Conservation (phyloP, 2,888 invertebrate species). For the Chrysodeixis includens region DNA sequence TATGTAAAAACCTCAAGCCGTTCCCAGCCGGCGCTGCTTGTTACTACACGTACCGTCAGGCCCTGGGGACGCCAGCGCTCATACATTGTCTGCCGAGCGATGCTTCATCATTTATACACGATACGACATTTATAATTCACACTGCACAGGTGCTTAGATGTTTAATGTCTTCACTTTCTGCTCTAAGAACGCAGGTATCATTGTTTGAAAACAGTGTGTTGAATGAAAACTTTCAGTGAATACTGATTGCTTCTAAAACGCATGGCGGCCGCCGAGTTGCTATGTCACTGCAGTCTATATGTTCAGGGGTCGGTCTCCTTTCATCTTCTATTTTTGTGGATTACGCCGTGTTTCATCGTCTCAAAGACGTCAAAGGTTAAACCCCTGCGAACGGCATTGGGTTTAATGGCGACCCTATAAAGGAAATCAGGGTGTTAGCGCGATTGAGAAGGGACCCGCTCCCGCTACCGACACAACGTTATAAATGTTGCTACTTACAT, state of each 20-base stretch:
- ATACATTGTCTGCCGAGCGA: no score
- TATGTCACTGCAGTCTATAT: not conserved
- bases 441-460: not conserved
- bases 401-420: slow-evolving; percentile 18
- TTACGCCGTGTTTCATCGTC: slow-evolving; percentile 3
- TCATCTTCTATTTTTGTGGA: not conserved
- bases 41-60: not conserved
- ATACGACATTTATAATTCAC: not conserved
- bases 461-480: not conserved
- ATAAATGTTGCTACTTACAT: slow-evolving; percentile 1
- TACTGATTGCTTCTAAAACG: no score
- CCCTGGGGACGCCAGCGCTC: not conserved
- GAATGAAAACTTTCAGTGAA: no score
- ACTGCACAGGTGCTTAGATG: not conserved
- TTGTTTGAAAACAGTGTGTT: not conserved
- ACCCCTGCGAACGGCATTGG: slow-evolving; percentile 6
- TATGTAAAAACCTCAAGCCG: not conserved
- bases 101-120: not conserved
- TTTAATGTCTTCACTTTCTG: not conserved
- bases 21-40: not conserved
- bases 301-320: not conserved
- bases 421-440: slow-evolving; percentile 7
- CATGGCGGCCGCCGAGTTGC: no score
- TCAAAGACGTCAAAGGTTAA: not conserved
- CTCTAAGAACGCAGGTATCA: not conserved